Base-by-base conservation (phyloP, 2,888 invertebrate genomes). In the Caenorhabditis afra region DNA sequence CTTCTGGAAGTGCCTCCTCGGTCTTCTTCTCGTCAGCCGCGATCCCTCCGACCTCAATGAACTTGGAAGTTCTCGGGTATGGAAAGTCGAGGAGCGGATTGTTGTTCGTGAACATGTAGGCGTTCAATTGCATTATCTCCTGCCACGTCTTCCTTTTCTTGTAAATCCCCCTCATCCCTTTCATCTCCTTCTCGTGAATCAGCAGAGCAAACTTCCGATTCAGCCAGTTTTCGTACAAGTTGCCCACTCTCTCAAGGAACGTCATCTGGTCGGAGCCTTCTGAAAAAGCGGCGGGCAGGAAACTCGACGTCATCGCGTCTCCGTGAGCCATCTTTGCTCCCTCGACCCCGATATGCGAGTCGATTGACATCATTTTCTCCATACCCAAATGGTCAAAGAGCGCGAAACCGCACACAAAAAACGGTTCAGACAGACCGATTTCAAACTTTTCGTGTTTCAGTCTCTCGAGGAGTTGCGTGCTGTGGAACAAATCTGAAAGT, bases 391-490 rank as follows among this genome's bases (percentile, higher is more conserved):
- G 65, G 50, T 82, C 81, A 22, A 78, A 61, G 35, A 79, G 55
- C 11, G 73, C 67, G 29, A 79, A 80, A 37, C 83, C 83, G 37
- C 86, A 86, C 10, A 75, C 64, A 23, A 75, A 68, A 45, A 85
- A 77, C 1, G 83, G 80, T 65, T 86, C 85, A 3, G 81, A 74
- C 8, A 86, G 64, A 22, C 80, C 86, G 35, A 84, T 76, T 23
- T 86, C 85, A 47, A 82, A 86, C 16, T 83, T 73, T 44, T 85
- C 78, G 10, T 44, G 57, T 44, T 68, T 76, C 3, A 86, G 41
- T n/a, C 73, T 44, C 20, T 82, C 67, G 16, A 86, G 55, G 1
- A 85, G 78, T 45, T 75, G 68, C 45, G 62, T 52, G 44, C 73
- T 65, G 39, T 77, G 62, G 44, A 85, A 62, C 18, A 81, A 35